Evolutionary conservation across 1,140 invertebrate species (phyloP).

Genomic region (Drosophila biarmipes): DNA sequence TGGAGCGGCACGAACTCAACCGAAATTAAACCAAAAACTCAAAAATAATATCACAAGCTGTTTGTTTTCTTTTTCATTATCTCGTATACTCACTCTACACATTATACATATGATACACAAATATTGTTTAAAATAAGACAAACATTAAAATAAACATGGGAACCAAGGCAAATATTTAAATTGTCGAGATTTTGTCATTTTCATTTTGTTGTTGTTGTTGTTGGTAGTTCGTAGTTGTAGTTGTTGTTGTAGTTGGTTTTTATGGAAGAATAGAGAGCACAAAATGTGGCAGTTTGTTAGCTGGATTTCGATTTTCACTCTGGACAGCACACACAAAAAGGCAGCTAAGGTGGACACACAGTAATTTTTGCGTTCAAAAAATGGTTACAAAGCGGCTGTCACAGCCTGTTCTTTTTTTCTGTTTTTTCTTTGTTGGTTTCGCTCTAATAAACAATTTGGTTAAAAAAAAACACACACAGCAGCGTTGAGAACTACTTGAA

Average conservation of each 20-base stretch:
- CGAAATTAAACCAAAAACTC: constrained; percentile 37
- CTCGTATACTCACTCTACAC: constrained; percentile 39
- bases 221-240: constrained; percentile 42
- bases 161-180: constrained; percentile 41
- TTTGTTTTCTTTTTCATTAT: constrained; percentile 12
- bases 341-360: constrained; percentile 45
- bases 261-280: constrained; percentile 48
- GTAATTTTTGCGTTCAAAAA: constrained; percentile 56
- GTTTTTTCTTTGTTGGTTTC: constrained; percentile 32
- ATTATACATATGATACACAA: constrained; percentile 29
- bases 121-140: constrained; percentile 39
- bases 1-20: constrained; percentile 27
- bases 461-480: constrained; percentile 46
- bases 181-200: constrained; percentile 63
- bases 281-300: constrained; percentile 59
- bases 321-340: constrained; percentile 55
- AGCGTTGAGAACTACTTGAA: constrained; percentile 63
- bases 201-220: constrained; percentile 21
- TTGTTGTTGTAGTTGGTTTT: constrained; percentile 42
- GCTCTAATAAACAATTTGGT: constrained; percentile 58
- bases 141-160: constrained; percentile 30
- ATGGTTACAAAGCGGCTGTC: constrained; percentile 60
- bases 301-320: constrained; percentile 36
- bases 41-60: constrained; percentile 26
- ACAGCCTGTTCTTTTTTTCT: constrained; percentile 14